A percentile compares a stretch with the other conserved stretches of the same genome.
Evolutionary conservation across 2,888 invertebrate genomes (phyloP).

Genomic region (Athalia circularis): DNA sequence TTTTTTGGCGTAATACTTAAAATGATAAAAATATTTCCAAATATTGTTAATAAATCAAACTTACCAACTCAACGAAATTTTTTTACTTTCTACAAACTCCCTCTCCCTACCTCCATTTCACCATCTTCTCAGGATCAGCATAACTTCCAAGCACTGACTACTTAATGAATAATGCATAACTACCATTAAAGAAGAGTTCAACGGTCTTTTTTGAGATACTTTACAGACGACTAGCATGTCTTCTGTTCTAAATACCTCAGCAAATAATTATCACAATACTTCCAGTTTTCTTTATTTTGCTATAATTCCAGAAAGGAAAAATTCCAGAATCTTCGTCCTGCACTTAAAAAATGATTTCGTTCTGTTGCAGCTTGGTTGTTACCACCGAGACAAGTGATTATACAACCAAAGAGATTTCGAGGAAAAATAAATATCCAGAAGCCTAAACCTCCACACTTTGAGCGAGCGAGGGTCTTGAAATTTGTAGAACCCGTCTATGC

Average conservation of each 20-base stretch:
- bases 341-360: constrained; percentile 27
- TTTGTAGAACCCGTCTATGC: constrained; percentile 81
- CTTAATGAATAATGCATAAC: too few species aligned
- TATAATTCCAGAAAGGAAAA: too few species aligned
- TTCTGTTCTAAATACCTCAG: too few species aligned
- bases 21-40: constrained; percentile 24
- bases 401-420: constrained; percentile 80
- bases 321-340: background rate
- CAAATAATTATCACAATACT: too few species aligned
- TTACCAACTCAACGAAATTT: constrained; percentile 26
- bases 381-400: constrained; percentile 61
- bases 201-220: too few species aligned
- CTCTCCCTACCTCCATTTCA: background rate
- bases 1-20: constrained; percentile 8
- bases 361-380: constrained; percentile 64
- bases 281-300: too few species aligned
- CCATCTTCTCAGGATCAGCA: background rate
- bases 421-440: constrained; percentile 87
- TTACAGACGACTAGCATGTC: too few species aligned
- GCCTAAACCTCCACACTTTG: constrained; percentile 83
- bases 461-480: constrained; percentile 80
- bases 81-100: background rate
- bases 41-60: constrained; percentile 40
- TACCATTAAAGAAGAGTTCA: too few species aligned
- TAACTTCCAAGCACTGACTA: background rate